Evolutionary conservation across 2,113 vertebrate species (phyloP), one percentile per base, ranked within the genome.

Genomic region (Potamarius usumacintae): DNA sequence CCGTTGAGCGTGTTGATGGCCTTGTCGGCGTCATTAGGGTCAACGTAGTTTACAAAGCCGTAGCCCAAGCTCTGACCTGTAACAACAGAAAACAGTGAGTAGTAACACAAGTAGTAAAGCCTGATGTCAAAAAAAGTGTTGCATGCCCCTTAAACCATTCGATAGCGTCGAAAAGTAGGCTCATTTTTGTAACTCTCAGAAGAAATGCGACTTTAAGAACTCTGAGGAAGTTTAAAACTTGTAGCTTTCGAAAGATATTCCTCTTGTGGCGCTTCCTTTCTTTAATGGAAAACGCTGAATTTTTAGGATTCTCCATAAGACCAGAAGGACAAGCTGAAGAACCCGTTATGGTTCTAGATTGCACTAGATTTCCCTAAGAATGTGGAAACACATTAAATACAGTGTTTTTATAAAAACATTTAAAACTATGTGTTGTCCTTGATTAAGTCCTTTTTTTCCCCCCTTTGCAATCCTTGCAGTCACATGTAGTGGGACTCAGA

Each of bases 1-100:
- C 98, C 98, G 34, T 99, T 99, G 89, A 99, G 97, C 84, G 97
- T 98, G 94, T 97, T 98, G 94, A 99, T 98, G 92, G 98, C 97
- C 94, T 98, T 97, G 93, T 99, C 98, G 0, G 97, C 98, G 10
- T 99, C 97, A 5, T 97, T 98, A 82, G 97, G 97, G 92, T 99
- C 97, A 67, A 98, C 97, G 6, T 98, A 99, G 93, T 99, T 99
- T 91, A 99, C 98, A 84, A 99, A 99, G 86, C 98, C 98, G 0
- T 99, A 99, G 88, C 98, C 98, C 91, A 99, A 94, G 94, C 98
- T 99, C 94, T 99, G 98, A 88, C 98, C 98, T 99, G 94, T 48
- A 91, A 57, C 89, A 77, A 91, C 52, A 53, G 80, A 62, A 83
- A 53, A 25, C 69, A 53, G 4, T 72, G 22, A 76, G 69, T 27